phyloP scores from a whole-genome alignment of 1,140 invertebrate species.

The Conus ventricosus region DNA sequence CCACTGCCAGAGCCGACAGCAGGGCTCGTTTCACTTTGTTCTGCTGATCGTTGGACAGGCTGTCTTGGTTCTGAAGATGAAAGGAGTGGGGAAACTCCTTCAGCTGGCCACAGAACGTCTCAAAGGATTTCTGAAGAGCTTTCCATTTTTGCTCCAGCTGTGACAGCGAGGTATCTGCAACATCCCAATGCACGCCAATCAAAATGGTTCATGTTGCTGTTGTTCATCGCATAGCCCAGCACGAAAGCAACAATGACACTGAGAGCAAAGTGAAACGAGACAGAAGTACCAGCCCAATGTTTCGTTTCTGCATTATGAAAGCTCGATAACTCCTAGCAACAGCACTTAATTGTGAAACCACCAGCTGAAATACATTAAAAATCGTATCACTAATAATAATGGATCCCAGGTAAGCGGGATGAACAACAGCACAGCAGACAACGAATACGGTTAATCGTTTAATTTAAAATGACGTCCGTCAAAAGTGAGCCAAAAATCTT shows the following conservation, averaged over 20 bases:
- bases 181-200: background rate
- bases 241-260: background rate
- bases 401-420: no score
- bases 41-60: background rate
- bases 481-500: no score
- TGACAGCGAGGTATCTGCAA: background rate
- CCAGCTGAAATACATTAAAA: no score
- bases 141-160: background rate
- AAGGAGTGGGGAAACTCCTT: conserved; percentile 20
- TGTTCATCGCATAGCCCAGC: background rate
- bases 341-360: no score
- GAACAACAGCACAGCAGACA: no score
- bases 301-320: no score
- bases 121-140: background rate
- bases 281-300: background rate
- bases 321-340: no score
- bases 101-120: conserved; percentile 5
- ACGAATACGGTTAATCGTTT: no score
- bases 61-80: background rate
- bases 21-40: background rate
- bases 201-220: background rate
- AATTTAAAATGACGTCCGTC: no score
- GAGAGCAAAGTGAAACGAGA: background rate
- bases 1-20: background rate
- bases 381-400: no score